Evolutionary conservation across 2,113 vertebrate genomes (phyloP).

Genomic region (Callithrix jacchus): DNA sequence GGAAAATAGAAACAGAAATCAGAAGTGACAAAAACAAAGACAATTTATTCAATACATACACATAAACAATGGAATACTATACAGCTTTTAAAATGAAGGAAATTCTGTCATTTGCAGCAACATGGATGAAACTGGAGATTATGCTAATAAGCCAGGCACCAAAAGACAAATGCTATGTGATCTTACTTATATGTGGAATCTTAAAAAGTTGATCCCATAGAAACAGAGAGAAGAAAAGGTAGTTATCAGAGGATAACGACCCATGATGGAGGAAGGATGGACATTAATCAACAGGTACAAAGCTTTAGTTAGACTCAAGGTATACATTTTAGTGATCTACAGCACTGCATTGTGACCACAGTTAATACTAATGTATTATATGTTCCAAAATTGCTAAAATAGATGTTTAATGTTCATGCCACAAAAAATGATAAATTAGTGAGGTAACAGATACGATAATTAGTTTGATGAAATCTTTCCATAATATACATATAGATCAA

Average conservation of each 20-base stretch:
- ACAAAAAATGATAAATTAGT: neutral
- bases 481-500: neutral
- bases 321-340: neutral
- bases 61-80: neutral
- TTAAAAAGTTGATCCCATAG: neutral
- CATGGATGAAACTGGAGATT: neutral
- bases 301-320: neutral
- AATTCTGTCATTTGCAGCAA: neutral
- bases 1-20: neutral
- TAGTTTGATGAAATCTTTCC: neutral
- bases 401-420: neutral
- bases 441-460: neutral
- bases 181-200: neutral
- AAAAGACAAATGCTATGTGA: neutral
- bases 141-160: neutral
- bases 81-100: neutral
- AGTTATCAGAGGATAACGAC: neutral
- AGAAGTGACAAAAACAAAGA: neutral
- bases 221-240: neutral
- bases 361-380: neutral
- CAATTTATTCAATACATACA: neutral
- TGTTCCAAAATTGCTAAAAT: neutral
- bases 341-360: neutral
- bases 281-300: neutral
- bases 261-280: neutral